Evolutionary conservation across 2,113 vertebrate genomes (phyloP), one percentile per base, ranked within the genome.

Genomic region (Campylomormyrus numenius): DNA sequence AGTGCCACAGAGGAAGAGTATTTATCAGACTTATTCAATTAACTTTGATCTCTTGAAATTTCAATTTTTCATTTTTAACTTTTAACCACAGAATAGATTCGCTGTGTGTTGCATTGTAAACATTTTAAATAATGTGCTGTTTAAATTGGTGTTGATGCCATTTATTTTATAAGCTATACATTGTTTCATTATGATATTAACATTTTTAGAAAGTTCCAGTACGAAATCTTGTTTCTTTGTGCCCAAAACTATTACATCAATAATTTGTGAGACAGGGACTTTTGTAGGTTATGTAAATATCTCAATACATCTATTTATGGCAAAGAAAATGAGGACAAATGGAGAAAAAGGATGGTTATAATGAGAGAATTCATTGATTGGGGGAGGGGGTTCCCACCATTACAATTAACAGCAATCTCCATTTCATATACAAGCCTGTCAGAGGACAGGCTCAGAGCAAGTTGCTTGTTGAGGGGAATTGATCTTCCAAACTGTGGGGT

Each of bases 401-500:
- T 48, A 10, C 91, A 94, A 94, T 94, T 92, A 93, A 94, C 92
- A 94, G 89, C 66, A 89, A 56, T 90, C 88, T 66, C 39, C 52
- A 88, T 93, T 96, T 95, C 89, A 96, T 96, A 93, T 24, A n/a
- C 24, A 42, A 84, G 88, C 39, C 42, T 88, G 95, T 93, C 94
- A 80, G 52, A 94, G 85, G 94, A 89, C 27, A 2, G n/a, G n/a
- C 46, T 58, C 91, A 45, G 70, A 90, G 10, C 89, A 90, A 92
- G 93, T 90, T 94, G 93, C 88, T 91, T 92, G 92, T 89, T 92
- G 94, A 91, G 91, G 85, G 88, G 1, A 95, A 96, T 97, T 27
- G 92, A 96, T 96, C 91, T 90, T 70, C 89, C 89, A 94, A 21
- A 94, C 94, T 95, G 95, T 93, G 93, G 94, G 93, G 94, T 94